Base-by-base conservation (phyloP, 2,113 vertebrate species). In the Typhlomys cinereus region DNA sequence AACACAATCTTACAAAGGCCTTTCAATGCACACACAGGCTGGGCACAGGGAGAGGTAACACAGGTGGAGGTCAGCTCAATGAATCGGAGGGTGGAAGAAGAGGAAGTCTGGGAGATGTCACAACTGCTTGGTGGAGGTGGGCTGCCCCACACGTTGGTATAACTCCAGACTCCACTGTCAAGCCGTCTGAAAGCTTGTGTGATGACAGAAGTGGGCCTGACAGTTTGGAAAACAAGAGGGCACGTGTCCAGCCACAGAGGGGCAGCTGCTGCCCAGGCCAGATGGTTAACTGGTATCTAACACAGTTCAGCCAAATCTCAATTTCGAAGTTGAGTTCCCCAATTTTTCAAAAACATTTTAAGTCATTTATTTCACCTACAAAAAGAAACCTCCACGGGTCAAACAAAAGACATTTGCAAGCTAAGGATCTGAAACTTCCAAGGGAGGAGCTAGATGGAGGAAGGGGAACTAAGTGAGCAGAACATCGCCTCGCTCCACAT, bases 311-410 rank as follows among this genome's bases (percentile, higher is more conserved):
- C 39, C 74, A 67, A n/a, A 86, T 84, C 61, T 27, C 2, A 2
- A 6, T 18, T 61, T 36, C 27, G 31, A 54, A 29, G 31, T 14
- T 8, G 67, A 21, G 44, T 69, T 31, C 70, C 44, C 41, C 31
- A 41, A 48, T 61, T 73, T 75, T 59, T 39, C n/a, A n/a, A 59
- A 90, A 85, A 81, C 44, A 11, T 14, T 87, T 27, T 48, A 90
- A 50, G 34, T 25, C 25, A 75, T 25, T 76, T 64, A 48, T 61
- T 90, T 79, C 29, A 89, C 41, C 36, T 62, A 73, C 44, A 71
- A 66, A 36, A 76, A 59, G 73, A 39, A 66, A 67, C 1, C 21
- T 41, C 15, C 54, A 52, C 29, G 82, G 44, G 36, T 39, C n/a
- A 83, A 62, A 87, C n/a, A 52, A 57, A 87, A 95, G 71, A 54